Evolutionary conservation across 1,140 invertebrate genomes (phyloP), one percentile per base, ranked within the genome.

Genomic region (Plodia interpunctella): DNA sequence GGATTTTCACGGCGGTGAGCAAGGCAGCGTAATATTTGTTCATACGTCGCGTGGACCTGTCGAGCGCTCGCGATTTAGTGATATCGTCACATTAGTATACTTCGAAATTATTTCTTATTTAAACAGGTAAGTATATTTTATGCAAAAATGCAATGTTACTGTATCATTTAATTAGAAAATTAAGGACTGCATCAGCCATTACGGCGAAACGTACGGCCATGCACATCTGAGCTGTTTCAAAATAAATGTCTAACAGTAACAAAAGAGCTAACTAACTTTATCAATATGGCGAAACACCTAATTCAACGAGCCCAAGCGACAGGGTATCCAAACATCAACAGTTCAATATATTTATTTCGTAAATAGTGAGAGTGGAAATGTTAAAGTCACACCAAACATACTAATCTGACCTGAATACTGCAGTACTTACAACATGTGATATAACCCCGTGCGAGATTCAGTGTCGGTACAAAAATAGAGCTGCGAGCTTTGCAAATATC

Each of bases 391-490:
- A 35, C 32, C 32, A 35, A 35, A n/a, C 38, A 44, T 17, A 15
- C n/a, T 15, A 15, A 15, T 15, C 10, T 19, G 17, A 18, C 19
- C 35, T 58, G 60, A 60, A 58, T 68, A 66, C 38, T 44, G 15
- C n/a, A 44, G 38, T 44, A 44, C 38, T 44, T 44, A 61, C 63
- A 63, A 50, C 62, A 49, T 62, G 50, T 52, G 57, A 49, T 17
- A 30, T 49, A 56, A 60, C 51, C 65, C 65, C 65, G 54, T 49
- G 57, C 55, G 69, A 69, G 68, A 72, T 70, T 72, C 77, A 52
- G 66, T 60, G 66, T 73, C 70, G 65, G 70, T 81, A 81, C 68
- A 81, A 82, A 82, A 79, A 82, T 82, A 82, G 73, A 77, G 67
- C 68, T 66, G 65, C 66, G 62, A 66, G 62, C 58, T 59, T 56